phyloP scores from a whole-genome alignment of 2,113 vertebrate genomes.

The Bettongia penicillata region DNA sequence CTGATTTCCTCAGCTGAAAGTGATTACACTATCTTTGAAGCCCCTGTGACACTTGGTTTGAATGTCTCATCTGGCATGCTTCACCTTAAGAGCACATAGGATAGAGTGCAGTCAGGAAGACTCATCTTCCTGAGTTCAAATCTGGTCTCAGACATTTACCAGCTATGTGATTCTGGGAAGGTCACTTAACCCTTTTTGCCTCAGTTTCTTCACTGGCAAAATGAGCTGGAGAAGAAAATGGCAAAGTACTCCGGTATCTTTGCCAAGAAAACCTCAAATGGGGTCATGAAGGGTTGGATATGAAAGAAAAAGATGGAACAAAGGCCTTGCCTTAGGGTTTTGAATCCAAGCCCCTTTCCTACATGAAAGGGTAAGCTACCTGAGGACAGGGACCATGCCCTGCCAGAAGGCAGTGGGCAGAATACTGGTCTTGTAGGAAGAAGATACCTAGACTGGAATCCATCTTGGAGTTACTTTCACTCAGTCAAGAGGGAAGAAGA shows the following conservation, averaged over 20 bases:
- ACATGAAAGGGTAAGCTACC: background rate
- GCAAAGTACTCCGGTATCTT: background rate
- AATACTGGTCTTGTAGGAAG: background rate
- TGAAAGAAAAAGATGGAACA: background rate
- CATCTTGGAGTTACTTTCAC: background rate
- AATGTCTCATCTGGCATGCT: background rate
- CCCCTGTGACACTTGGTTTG: background rate
- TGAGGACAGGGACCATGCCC: background rate
- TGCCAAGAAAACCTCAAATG: background rate
- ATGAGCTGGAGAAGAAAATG: background rate
- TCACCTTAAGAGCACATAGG: background rate
- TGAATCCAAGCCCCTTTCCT: background rate
- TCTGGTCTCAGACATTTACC: background rate
- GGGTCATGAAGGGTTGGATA: too few species aligned
- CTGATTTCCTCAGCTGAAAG: background rate
- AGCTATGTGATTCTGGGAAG: background rate
- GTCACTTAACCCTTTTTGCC: background rate
- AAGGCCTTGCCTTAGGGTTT: background rate
- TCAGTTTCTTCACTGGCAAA: background rate
- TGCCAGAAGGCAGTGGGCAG: background rate
- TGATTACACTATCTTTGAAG: background rate
- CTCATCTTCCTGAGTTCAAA: background rate
- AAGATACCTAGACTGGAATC: background rate
- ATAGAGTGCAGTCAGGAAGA: background rate
- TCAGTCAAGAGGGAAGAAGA: background rate